These are phyloP conservation scores for Brenthis ino DNA, from an alignment of 2,888 invertebrate genomes.

Conservation along the genomic window DNA sequence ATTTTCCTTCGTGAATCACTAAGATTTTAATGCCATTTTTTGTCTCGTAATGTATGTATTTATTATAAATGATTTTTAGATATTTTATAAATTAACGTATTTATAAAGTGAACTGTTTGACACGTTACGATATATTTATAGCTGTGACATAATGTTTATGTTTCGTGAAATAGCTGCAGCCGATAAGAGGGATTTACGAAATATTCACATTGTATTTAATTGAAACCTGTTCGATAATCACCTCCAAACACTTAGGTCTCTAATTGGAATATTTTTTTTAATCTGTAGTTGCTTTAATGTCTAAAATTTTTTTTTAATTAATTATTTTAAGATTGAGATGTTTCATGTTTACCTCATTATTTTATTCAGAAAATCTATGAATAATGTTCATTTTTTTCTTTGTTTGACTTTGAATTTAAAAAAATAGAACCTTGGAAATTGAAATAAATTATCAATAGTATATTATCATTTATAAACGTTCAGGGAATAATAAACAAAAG, in stretches of 20 bases:
- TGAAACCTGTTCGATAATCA: too few relatives aligned
- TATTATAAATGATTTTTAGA: background rate
- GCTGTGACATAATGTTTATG: conserved; percentile 32
- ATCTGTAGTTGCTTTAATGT: too few relatives aligned
- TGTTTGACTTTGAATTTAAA: too few relatives aligned
- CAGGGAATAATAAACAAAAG: conserved; percentile 10
- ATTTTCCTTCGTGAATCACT: too few relatives aligned
- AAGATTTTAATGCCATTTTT: too few relatives aligned
- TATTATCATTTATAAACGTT: background rate
- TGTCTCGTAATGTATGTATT: background rate
- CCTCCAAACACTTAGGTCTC: too few relatives aligned
- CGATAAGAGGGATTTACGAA: conserved; percentile 5
- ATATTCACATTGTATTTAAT: background rate
- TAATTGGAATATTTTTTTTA: too few relatives aligned
- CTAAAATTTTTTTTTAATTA: too few relatives aligned
- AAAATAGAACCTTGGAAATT: background rate
- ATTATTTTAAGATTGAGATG: too few relatives aligned
- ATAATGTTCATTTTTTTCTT: too few relatives aligned
- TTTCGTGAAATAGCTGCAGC: conserved; percentile 11
- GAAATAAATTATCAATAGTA: background rate
- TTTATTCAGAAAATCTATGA: too few relatives aligned
- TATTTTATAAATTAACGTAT: conserved; percentile 7
- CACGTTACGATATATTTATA: conserved; percentile 35
- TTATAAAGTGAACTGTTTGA: conserved; percentile 13
- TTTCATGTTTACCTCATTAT: too few relatives aligned